Evolutionary conservation across 2,113 vertebrate genomes (phyloP), one percentile per base, ranked within the genome.

Genomic region (Psammodynastes pulverulentus): DNA sequence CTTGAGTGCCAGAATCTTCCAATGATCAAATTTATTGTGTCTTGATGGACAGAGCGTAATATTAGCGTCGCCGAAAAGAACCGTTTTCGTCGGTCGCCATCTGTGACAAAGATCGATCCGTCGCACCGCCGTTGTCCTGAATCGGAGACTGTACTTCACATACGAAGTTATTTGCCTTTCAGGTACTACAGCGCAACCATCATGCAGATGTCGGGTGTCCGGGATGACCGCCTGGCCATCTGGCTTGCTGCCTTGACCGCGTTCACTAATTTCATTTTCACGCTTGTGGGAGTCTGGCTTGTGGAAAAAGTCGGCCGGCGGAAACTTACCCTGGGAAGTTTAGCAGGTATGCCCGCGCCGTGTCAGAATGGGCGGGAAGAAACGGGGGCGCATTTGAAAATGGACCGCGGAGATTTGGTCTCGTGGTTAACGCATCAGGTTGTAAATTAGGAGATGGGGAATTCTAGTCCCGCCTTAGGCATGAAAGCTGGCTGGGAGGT

Each of bases 151-250:
- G 1, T 92, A 43, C 90, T 94, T 0, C 12, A 53, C 5, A 94
- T 95, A 91, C 43, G 91, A 5, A 90, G 87, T 95, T 58, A 90
- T 23, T 95, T 90, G 3, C 0, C 88, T 94, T 34, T 0, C 93
- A 99, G 99, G 99, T 99, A 99, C 97, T 99, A 99, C 97, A 99
- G 99, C 67, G 99, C 99, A 93, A 99, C 99, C 94, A 99, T 99
- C 96, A 98, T 99, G 95, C 99, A 99, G 97, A 99, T 99, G 99
- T 99, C 99, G 0, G 99, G 99, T 72, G 98, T 99, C 52, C 98
- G 98, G 94, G 98, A 99, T 0, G 99, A 99, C 92, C 98, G 97
- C 91, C 96, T 99, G 43, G 99, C 99, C 0, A 99, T 99, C 96
- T 99, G 99, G 99, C 97, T 99, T 93, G 98, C 99, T 13, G 98